Conservation (phyloP, 2,888 invertebrate genomes). For the Sinopyrophorus schimmeli region DNA sequence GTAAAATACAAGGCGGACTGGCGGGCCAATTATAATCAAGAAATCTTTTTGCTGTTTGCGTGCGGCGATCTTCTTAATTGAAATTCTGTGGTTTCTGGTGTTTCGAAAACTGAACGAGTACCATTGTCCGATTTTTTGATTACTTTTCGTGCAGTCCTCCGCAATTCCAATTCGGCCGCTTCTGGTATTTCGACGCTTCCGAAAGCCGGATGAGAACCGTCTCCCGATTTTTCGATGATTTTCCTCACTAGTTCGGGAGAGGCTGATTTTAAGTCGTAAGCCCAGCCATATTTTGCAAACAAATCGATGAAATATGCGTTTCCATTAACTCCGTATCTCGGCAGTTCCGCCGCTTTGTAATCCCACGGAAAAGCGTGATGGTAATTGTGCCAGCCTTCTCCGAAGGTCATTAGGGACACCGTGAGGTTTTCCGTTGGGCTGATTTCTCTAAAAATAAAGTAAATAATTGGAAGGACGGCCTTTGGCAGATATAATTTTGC, state of each 20-base stretch:
- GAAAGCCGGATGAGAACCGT: slow-evolving; percentile 59
- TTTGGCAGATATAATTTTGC: background rate
- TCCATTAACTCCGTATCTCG: slow-evolving; percentile 54
- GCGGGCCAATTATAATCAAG: too few species aligned
- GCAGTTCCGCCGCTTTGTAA: slow-evolving; percentile 86
- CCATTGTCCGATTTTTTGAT: background rate
- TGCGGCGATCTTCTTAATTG: too few species aligned
- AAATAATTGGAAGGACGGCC: background rate
- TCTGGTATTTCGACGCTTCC: slow-evolving; percentile 15
- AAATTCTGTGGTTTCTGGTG: too few species aligned
- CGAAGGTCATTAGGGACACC: slow-evolving; percentile 75
- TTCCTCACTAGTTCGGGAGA: slow-evolving; percentile 69
- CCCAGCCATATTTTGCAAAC: slow-evolving; percentile 72
- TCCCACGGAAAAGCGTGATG: slow-evolving; percentile 95
- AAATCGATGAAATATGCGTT: slow-evolving; percentile 72
- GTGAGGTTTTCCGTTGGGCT: slow-evolving; percentile 77
- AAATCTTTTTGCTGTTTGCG: too few species aligned
- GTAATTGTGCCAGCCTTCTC: slow-evolving; percentile 85
- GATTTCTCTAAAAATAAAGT: slow-evolving; percentile 55
- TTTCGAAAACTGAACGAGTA: too few species aligned
- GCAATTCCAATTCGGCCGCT: slow-evolving; percentile 1
- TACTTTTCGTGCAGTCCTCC: too few species aligned
- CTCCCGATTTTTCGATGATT: slow-evolving; percentile 73
- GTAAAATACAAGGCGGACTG: too few species aligned
- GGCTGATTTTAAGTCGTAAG: slow-evolving; percentile 73